Conservation (phyloP, 2,113 vertebrate species). For the Megaleporinus macrocephalus region DNA sequence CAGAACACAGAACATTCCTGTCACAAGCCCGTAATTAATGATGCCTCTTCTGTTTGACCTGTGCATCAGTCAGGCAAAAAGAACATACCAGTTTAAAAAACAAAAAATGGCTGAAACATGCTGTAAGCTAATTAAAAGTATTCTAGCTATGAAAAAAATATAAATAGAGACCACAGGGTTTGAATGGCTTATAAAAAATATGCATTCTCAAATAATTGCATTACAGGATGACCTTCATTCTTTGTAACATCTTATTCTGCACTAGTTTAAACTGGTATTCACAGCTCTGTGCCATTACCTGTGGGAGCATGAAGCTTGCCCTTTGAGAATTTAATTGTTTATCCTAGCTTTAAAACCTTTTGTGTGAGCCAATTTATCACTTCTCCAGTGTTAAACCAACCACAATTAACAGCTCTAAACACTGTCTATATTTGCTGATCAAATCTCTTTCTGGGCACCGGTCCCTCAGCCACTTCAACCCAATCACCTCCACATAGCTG, state of each 20-base stretch:
- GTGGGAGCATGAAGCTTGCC: not conserved
- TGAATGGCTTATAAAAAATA: too few species aligned
- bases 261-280: not conserved
- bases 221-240: not conserved
- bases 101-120: not conserved
- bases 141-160: too few species aligned
- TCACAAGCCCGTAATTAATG: too few species aligned
- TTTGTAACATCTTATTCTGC: not conserved
- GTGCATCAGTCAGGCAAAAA: too few species aligned
- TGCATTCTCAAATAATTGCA: not conserved
- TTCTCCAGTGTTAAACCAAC: not conserved
- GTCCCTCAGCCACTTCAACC: not conserved
- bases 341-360: slow-evolving; percentile 9
- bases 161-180: not conserved
- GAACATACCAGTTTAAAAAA: too few species aligned
- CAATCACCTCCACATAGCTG: not conserved
- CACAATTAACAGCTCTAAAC: slow-evolving; percentile 15
- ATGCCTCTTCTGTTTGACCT: too few species aligned
- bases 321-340: not conserved
- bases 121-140: not conserved
- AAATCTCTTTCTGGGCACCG: not conserved
- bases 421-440: slow-evolving; percentile 11
- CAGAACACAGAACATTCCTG: too few species aligned
- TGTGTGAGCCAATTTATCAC: not conserved
- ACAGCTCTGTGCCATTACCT: not conserved